Percentiles rank a stretch among this genome's conserved stretches.
These are phyloP conservation scores for Acrocephalus arundinaceus DNA, from an alignment of 2,113 vertebrate genomes.

Conservation along the genomic window DNA sequence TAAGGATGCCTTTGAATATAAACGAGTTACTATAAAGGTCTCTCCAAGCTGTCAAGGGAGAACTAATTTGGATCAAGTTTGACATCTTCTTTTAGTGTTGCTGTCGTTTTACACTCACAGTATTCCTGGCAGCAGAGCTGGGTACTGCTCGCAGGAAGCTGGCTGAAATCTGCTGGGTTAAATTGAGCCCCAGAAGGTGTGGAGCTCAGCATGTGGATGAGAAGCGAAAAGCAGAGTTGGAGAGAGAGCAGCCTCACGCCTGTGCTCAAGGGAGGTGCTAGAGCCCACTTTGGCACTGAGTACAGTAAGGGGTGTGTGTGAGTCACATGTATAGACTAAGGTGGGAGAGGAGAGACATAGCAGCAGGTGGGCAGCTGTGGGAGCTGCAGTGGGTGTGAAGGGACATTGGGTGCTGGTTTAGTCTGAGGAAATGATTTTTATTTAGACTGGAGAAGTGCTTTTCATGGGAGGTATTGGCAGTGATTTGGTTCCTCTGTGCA, in stretches of 20 bases:
- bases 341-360: neutral
- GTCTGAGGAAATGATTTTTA: neutral
- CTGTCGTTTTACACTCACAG: fast-evolving
- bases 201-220: neutral
- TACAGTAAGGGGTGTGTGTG: neutral
- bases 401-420: neutral
- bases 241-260: fast-evolving
- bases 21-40: neutral
- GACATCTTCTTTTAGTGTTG: neutral
- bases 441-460: neutral
- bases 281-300: neutral
- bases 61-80: neutral
- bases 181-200: neutral
- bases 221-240: neutral
- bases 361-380: neutral
- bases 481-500: neutral
- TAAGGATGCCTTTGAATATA: neutral
- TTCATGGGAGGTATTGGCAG: neutral
- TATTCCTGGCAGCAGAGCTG: neutral
- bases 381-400: neutral
- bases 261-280: neutral
- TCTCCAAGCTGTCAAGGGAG: neutral
- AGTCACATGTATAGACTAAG: neutral
- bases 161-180: neutral
- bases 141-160: neutral